These are phyloP conservation scores for Probaryconus sp. DNA, from an alignment of 1,140 invertebrate genomes.

Conservation along the genomic window DNA sequence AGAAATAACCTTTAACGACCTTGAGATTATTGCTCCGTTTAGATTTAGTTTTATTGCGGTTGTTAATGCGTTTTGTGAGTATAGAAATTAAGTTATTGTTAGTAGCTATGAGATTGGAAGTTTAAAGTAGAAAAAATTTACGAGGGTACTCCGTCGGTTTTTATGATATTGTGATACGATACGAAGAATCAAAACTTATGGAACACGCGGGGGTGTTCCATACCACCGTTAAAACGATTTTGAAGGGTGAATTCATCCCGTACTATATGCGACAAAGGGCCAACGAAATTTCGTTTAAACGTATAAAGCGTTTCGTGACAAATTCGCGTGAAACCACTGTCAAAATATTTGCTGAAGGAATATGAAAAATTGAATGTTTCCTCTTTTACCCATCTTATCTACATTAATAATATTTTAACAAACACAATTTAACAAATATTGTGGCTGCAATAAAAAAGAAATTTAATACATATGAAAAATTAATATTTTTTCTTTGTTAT, in stretches of 20 bases:
- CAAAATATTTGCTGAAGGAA: slow-evolving; percentile 23
- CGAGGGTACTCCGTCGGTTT: slow-evolving; percentile 5
- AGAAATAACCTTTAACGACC: no score
- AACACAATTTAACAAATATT: no score
- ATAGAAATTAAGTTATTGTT: no score
- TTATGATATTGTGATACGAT: slow-evolving; percentile 15
- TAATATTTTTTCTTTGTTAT: no score
- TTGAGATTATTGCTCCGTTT: no score
- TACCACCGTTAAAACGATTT: not conserved
- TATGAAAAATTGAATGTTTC: slow-evolving; percentile 6
- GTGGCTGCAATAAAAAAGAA: no score
- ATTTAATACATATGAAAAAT: no score
- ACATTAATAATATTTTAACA: no score
- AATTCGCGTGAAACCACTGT: not conserved
- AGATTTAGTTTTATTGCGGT: no score
- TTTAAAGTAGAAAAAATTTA: slow-evolving; percentile 8
- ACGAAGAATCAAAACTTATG: slow-evolving; percentile 19
- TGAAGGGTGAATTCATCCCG: slow-evolving; percentile 22
- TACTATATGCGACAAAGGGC: not conserved
- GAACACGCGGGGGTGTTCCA: not conserved
- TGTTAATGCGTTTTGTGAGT: no score
- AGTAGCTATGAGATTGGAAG: no score
- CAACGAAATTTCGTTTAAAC: not conserved
- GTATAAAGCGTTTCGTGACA: not conserved
- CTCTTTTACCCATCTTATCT: no score